Evolutionary conservation across 1,140 invertebrate species (phyloP).

Genomic region (Teleopsis dalmanni): DNA sequence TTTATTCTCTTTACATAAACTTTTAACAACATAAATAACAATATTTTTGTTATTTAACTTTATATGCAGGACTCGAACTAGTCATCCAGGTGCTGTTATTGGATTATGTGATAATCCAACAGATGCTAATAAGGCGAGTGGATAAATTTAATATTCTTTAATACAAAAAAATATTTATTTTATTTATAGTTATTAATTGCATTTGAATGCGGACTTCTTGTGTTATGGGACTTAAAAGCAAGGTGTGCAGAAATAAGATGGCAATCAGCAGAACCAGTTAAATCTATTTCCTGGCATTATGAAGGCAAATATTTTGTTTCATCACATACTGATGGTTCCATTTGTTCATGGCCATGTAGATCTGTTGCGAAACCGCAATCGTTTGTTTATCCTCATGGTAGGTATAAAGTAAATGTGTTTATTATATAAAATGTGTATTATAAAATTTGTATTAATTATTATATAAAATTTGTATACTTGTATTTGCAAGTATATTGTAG

Average conservation of each 20-base stretch:
- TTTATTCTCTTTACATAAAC: no score
- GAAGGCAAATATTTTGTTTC: constrained; percentile 98
- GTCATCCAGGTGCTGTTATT: constrained; percentile 89
- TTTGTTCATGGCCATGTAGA: constrained; percentile 84
- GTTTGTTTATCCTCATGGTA: constrained; percentile 86
- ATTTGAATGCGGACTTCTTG: constrained; percentile 89
- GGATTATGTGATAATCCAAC: constrained; percentile 93
- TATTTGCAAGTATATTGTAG: no score
- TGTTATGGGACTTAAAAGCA: constrained; percentile 89
- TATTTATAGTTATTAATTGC: constrained; percentile 83
- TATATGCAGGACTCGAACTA: constrained; percentile 77
- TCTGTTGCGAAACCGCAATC: constrained; percentile 68
- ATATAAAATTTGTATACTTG: no score
- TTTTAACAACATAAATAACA: constrained; percentile 1
- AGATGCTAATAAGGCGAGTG: constrained; percentile 83
- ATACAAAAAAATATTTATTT: background rate
- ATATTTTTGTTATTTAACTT: constrained; percentile 9
- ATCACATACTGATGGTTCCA: constrained; percentile 88
- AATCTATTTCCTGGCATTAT: constrained; percentile 90
- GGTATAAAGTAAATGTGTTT: constrained; percentile 35
- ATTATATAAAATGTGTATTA: background rate
- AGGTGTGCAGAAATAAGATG: constrained; percentile 75
- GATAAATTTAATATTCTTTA: constrained; percentile 10
- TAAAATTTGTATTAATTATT: no score
- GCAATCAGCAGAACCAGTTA: constrained; percentile 68